A percentile compares a stretch with the other conserved stretches of the same genome.
Evolutionary conservation across 2,888 invertebrate species (phyloP).

Genomic region (Ctena decussata): DNA sequence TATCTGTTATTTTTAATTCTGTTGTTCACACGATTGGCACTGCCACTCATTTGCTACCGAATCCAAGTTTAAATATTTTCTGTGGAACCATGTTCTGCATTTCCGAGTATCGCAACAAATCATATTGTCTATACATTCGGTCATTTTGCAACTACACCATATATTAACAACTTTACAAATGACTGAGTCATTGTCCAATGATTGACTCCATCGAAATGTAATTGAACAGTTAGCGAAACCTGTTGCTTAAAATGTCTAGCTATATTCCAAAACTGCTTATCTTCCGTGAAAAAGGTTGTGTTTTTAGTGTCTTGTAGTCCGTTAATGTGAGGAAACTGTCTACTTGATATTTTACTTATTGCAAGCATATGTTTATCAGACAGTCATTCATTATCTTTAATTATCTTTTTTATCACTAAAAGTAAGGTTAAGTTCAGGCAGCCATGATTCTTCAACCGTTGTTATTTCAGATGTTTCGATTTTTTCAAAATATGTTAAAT

Average conservation of each 20-base stretch:
- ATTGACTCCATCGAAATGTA: not conserved
- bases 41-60: too few relatives aligned
- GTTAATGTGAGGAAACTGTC: not conserved
- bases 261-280: not conserved
- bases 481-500: not conserved
- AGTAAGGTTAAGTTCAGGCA: not conserved
- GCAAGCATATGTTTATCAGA: not conserved
- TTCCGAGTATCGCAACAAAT: too few relatives aligned
- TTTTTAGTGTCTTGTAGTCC: not conserved
- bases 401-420: not conserved
- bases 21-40: too few relatives aligned
- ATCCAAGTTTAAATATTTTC: too few relatives aligned
- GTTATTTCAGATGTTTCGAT: not conserved
- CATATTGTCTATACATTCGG: too few relatives aligned
- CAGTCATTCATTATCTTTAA: not conserved
- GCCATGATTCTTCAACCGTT: not conserved
- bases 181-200: conserved; percentile 1
- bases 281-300: not conserved
- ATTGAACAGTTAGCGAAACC: not conserved
- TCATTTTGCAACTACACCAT: too few relatives aligned
- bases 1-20: too few relatives aligned
- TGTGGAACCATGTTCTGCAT: too few relatives aligned
- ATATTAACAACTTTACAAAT: not conserved
- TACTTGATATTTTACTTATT: not conserved
- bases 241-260: not conserved